These are phyloP conservation scores for Tetragonula clypearis DNA, from an alignment of 1,140 invertebrate genomes.

Conservation along the genomic window DNA sequence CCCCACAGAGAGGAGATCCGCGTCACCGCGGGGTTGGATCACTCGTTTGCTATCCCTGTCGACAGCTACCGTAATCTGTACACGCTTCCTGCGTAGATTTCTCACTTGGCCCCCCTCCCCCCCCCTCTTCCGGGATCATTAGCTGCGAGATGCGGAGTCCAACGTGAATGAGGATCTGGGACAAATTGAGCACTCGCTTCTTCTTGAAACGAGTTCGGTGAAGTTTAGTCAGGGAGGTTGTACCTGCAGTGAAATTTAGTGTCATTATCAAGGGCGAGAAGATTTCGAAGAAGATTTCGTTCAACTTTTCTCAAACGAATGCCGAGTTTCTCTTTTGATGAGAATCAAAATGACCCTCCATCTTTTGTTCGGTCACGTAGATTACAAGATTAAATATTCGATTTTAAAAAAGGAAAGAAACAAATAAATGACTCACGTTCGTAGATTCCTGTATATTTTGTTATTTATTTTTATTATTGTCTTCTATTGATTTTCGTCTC, in stretches of 20 bases:
- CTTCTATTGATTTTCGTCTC: too few species aligned
- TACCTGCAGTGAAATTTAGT: background rate
- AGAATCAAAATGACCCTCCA: too few species aligned
- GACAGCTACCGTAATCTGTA: conserved; percentile 62
- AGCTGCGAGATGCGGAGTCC: background rate
- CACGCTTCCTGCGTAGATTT: conserved; percentile 14
- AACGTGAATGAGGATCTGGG: background rate
- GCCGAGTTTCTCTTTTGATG: background rate
- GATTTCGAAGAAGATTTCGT: background rate
- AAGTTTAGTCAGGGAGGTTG: background rate
- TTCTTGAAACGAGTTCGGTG: background rate
- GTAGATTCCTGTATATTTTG: too few species aligned
- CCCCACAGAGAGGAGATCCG: conserved; percentile 41
- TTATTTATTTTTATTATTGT: too few species aligned
- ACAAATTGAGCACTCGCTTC: conserved; percentile 7
- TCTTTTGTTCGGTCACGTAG: too few species aligned
- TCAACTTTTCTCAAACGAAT: background rate
- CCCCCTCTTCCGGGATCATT: background rate
- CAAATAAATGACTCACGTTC: too few species aligned
- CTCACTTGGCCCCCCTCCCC: background rate
- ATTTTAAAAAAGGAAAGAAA: too few species aligned
- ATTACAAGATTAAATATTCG: too few species aligned
- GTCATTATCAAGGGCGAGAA: background rate
- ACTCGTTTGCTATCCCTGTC: conserved; percentile 54
- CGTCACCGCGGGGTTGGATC: conserved; percentile 24